A percentile compares a stretch with the other conserved stretches of the same genome.
Conservation (phyloP, 2,113 vertebrate genomes). For the Sander vitreus region DNA sequence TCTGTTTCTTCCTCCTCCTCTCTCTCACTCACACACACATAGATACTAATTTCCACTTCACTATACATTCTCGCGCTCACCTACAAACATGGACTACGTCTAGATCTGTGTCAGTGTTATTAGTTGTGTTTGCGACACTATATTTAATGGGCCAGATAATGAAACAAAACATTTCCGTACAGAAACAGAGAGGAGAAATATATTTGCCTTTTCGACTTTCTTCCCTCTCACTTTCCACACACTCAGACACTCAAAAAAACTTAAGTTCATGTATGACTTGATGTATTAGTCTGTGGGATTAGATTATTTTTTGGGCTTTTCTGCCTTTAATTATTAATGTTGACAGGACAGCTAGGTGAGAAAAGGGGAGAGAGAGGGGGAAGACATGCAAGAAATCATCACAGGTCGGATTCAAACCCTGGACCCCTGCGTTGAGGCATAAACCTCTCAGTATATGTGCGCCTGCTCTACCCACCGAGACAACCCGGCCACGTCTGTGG, state of each 20-base stretch:
- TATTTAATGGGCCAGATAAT: constrained; percentile 8
- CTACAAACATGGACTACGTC: background rate
- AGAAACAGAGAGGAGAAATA: background rate
- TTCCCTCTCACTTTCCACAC: background rate
- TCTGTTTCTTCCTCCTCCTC: constrained; percentile 57
- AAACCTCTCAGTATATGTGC: too few relatives aligned
- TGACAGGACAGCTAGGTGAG: too few relatives aligned
- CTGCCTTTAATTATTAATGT: too few relatives aligned
- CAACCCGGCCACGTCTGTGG: background rate
- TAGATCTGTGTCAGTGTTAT: constrained; percentile 26
- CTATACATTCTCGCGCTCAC: constrained; percentile 4
- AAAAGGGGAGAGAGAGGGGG: too few relatives aligned
- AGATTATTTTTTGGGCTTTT: too few relatives aligned
- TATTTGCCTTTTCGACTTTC: background rate
- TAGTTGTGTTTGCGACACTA: background rate
- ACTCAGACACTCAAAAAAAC: constrained; percentile 14
- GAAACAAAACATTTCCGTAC: background rate
- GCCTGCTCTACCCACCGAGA: too few relatives aligned
- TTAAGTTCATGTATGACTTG: too few relatives aligned
- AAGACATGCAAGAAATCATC: too few relatives aligned
- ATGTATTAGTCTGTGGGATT: too few relatives aligned
- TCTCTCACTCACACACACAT: constrained; percentile 18
- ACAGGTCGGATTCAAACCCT: too few relatives aligned
- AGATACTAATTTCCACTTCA: constrained; percentile 13
- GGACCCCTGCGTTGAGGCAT: too few relatives aligned